These are phyloP conservation scores for Dynastes grantii DNA, from an alignment of 2,888 invertebrate species.

Conservation along the genomic window DNA sequence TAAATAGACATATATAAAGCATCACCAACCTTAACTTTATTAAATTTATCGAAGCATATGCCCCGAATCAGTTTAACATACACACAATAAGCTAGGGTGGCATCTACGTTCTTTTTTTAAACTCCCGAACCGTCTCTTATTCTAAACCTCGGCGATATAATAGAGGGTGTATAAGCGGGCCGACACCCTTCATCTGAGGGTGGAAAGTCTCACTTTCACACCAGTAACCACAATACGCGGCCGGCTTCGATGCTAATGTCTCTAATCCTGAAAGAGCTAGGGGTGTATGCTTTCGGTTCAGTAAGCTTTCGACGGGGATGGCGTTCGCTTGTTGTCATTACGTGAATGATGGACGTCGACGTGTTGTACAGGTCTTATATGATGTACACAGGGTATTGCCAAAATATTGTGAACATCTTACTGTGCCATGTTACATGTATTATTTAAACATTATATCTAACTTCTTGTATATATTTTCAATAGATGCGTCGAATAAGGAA, in stretches of 20 bases:
- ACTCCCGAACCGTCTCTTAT: neutral
- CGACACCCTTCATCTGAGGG: conserved; percentile 41
- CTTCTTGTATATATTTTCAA: too few relatives aligned
- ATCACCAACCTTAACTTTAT: conserved; percentile 37
- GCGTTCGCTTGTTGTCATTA: conserved; percentile 13
- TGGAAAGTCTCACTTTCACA: conserved; percentile 70
- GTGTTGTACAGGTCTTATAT: conserved; percentile 32
- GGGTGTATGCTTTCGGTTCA: conserved; percentile 54
- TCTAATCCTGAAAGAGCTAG: conserved; percentile 58
- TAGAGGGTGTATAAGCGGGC: conserved; percentile 51
- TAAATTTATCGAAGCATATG: conserved; percentile 63
- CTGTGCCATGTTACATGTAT: too few relatives aligned
- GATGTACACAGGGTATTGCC: too few relatives aligned
- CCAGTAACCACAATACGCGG: conserved; percentile 71
- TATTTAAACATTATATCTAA: too few relatives aligned
- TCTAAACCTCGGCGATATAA: neutral
- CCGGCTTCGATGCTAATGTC: conserved; percentile 66
- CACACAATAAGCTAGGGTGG: conserved; percentile 34
- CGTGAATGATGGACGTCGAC: conserved; percentile 49
- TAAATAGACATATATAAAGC: too few relatives aligned
- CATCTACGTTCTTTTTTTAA: conserved; percentile 17
- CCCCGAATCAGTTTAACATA: conserved; percentile 60
- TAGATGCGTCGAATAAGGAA: too few relatives aligned
- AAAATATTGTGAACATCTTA: too few relatives aligned
- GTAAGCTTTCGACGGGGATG: conserved; percentile 55